Percentiles rank a stretch among this genome's conserved stretches.
Conservation (phyloP, 2,113 vertebrate species). For the Catagonus wagneri region DNA sequence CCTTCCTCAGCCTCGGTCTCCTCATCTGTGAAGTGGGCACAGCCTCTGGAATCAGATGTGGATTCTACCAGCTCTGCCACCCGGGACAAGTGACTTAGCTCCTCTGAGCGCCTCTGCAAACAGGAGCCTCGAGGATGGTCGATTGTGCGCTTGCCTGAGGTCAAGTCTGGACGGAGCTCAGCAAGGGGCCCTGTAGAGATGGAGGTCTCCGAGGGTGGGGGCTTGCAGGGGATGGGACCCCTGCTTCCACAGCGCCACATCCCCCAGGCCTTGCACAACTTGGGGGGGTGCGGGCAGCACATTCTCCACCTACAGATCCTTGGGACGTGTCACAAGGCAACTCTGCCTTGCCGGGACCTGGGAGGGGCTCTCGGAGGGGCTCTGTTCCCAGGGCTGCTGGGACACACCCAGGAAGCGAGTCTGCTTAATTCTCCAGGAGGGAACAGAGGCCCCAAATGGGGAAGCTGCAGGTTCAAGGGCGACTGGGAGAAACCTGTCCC, state of each 20-base stretch:
- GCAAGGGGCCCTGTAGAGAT: neutral
- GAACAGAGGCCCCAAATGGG: neutral
- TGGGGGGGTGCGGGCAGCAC: too few relatives aligned
- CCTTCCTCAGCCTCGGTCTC: neutral
- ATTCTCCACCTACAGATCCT: too few relatives aligned
- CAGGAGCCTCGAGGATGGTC: neutral
- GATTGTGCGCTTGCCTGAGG: neutral
- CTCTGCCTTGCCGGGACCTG: neutral
- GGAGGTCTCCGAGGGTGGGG: neutral
- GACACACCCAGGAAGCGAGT: too few relatives aligned
- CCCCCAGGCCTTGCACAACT: fast-evolving
- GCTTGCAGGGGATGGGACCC: neutral
- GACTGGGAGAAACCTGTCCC: neutral
- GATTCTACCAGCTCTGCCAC: neutral
- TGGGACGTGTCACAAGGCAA: neutral
- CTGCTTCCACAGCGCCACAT: fast-evolving
- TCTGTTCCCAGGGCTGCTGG: neutral
- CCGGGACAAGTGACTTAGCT: neutral
- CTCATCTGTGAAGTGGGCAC: neutral
- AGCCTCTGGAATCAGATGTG: neutral
- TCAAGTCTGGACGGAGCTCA: neutral
- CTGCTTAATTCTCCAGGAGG: neutral
- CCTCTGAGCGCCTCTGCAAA: neutral
- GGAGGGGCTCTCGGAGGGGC: neutral
- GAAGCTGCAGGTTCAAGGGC: neutral